Base-by-base conservation (phyloP, 1,140 invertebrate species). In the Halyomorpha halys region DNA sequence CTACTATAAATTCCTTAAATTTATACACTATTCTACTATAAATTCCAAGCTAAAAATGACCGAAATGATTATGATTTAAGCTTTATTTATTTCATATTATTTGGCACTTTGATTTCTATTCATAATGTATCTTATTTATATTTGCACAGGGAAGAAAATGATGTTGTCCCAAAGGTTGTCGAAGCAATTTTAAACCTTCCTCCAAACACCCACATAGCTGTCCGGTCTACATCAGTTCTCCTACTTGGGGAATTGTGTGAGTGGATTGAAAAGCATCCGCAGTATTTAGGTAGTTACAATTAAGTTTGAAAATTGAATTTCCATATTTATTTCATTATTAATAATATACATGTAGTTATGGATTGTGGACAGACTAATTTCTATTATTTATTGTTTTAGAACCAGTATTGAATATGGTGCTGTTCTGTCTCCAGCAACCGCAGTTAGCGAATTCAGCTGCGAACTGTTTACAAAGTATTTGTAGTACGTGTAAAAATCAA, bases 181-280 rank as follows among this genome's bases (percentile, higher is more conserved):
- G 86, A 96, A 75, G 89, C 89, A 21, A 91, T 97, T 65, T 76
- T 97, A 25, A 85, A 83, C 69, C 82, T 96, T 73, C 90, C 91
- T 0, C 81, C 86, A 66, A 84, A 84, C 61, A 87, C 87, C 0
- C 94, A 98, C 72, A 80, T 92, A 56, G 91, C 91, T 13, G 89
- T 98, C 0, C 79, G 87, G 56, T 85, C 90, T 71, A 97, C 95
- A 0, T 91, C 90, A 68, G 84, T 96, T 59, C 79, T 91, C 65
- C 77, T 99, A 16, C 76, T 98, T 34, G 94, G 94, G 6, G 93
- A 97, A 76, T 78, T 98, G 19, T 87, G 90, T 70, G 92, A 97
- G 72, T 99, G 96, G 96, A 87, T 98, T 47, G 88, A 95, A 71
- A 82, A 82, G 73, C 91, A 98, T 78, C 81, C 89, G 0, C 81